Evolutionary conservation across 2,797 vertebrate species (phyloP), one percentile per base, ranked within the genome.

Genomic region (Astyanax mexicanus): DNA sequence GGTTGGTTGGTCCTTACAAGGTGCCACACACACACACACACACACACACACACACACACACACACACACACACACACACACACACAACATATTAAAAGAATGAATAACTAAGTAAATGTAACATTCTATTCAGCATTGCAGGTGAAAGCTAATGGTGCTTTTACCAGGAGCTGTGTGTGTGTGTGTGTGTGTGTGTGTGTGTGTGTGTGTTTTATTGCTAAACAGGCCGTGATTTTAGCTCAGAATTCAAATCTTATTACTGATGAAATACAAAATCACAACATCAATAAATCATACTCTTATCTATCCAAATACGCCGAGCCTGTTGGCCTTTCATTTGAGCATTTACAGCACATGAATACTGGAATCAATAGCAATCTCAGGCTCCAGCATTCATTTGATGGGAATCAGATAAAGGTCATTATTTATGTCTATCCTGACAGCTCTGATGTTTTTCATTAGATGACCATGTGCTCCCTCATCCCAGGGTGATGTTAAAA

Each of bases 381-480:
- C 32, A 45, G 52, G 23, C 55, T 42, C 35, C 38, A 73, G 35
- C 17, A 62, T 64, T 47, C 27, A 62, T 49, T 61, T 49, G 70
- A 47, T 73, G n/a, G 27, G 62, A 73, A 62, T 64, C 70, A 73
- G 32, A 73, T 73, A 49, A 70, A 70, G 68, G 68, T 55, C 37
- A 55, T 55, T 70, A 49, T 49, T 66, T 66, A 66, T 49, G 57
- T 64, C 60, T 55, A 51, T 62, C 40, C 47, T 72, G 60, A 61
- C 35, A 61, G 57, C 15, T 61, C 23, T 62, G 44, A 29, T 55
- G 32, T 35, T 61, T 72, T 62, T 73, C 44, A 73, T 73, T 73
- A 73, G 57, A 47, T 61, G 29, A 60, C 42, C 23, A 73, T 62
- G 17, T 45, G 27, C 40, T 45, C 27, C 17, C 15, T 19, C 15